These are phyloP conservation scores for Petrolisthes manimaculis DNA, from an alignment of 2,888 invertebrate species.

Conservation along the genomic window DNA sequence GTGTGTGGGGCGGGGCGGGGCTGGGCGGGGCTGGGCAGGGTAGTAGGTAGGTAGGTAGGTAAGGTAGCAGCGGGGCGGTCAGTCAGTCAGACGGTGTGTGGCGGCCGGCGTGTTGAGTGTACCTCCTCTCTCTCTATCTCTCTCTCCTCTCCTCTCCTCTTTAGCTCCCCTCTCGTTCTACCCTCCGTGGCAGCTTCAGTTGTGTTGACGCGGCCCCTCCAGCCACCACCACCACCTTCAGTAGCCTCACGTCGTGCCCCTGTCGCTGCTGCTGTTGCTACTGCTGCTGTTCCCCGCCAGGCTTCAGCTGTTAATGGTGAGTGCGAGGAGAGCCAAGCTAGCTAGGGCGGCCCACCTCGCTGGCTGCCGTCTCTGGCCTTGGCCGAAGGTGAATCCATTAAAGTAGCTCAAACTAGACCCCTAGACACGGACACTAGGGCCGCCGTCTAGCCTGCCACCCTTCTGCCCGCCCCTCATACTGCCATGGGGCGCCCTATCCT, in stretches of 20 bases:
- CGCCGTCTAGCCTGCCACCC: neutral
- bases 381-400: constrained; percentile 46
- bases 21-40: neutral
- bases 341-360: constrained; percentile 7
- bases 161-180: constrained; percentile 2
- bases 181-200: constrained; percentile 16
- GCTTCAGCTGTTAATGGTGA: constrained; percentile 21
- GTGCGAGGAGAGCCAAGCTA: constrained; percentile 14
- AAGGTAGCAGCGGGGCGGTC: constrained; percentile 17
- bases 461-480: no score
- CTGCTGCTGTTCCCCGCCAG: neutral
- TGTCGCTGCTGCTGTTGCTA: no score
- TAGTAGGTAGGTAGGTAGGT: neutral
- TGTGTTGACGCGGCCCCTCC: neutral
- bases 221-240: constrained; percentile 20
- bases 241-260: neutral
- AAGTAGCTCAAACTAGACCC: constrained; percentile 32
- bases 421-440: constrained; percentile 7
- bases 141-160: constrained; percentile 16
- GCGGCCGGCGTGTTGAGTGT: constrained; percentile 27
- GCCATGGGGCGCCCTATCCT: neutral
- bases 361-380: constrained; percentile 37
- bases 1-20: constrained; percentile 12
- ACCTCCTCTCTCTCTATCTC: neutral
- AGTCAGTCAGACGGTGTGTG: constrained; percentile 26